Base-by-base conservation (phyloP, 2,888 invertebrate species). In the Euclidia mi region DNA sequence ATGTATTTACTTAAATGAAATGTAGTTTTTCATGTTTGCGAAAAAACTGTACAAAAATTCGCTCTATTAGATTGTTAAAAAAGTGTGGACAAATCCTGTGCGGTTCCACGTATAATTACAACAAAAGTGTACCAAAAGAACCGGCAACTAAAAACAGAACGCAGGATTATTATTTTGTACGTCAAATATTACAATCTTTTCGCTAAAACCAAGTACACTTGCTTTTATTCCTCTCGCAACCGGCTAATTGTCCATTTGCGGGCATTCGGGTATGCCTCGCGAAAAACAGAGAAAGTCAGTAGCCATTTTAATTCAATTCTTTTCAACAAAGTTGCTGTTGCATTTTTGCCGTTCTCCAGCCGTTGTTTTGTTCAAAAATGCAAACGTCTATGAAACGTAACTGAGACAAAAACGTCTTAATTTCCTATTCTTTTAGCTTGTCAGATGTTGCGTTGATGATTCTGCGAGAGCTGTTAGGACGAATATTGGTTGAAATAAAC, bases 291-390 rank as follows among this genome's bases (percentile, higher is more conserved):
- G 81, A 85, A 88, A 82, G 79, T 64, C 82, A 77, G 84, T 82
- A 85, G 85, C 91, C 88, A 89, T 92, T 91, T 91, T 92, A 92
- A 92, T 91, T 92, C 91, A 92, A 91, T 92, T 92, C 89, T 88
- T 88, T 77, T 73, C 85, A 83, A 90, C 90, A 88, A 91, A 89
- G 89, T 88, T 86, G 83, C 81, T 82, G 85, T 82, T 85, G 89
- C 89, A 87, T 89, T 90, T 90, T 90, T 86, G 79, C 79, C 74
- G 76, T 72, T 74, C 65, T 65, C 74, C 78, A 68, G 68, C 73
- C 73, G 78, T 85, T 87, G 82, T 88, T 83, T 87, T 87, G 84
- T 81, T 81, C 75, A 77, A 84, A 84, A 84, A 81, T 85, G 86
- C 83, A 85, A 87, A 85, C 84, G 87, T 87, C 88, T 85, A 87